Evolutionary conservation across 2,888 invertebrate genomes (phyloP).

Genomic region (Julus scandinavius): DNA sequence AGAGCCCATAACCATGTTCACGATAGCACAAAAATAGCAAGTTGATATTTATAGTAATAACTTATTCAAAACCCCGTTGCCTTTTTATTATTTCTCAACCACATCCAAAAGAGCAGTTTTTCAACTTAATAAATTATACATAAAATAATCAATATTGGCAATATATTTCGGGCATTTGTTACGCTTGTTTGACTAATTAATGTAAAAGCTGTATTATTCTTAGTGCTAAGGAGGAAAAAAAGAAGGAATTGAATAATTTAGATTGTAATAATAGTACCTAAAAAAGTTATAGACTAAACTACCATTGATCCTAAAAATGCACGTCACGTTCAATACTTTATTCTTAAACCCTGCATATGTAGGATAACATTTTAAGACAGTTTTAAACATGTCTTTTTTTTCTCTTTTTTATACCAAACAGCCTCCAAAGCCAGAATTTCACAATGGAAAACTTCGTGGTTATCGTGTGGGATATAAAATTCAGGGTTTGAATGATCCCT

Average conservation of each 20-base stretch:
- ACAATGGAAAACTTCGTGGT: conserved; percentile 66
- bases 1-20: conserved; percentile 48
- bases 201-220: too few relatives aligned
- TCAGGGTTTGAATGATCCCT: conserved; percentile 60
- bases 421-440: conserved; percentile 63
- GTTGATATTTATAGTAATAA: neutral
- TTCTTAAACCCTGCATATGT: too few relatives aligned
- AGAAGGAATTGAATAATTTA: too few relatives aligned
- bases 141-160: neutral
- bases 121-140: neutral
- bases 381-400: too few relatives aligned
- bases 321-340: too few relatives aligned
- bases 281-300: too few relatives aligned
- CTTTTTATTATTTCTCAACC: neutral
- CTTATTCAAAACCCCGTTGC: neutral
- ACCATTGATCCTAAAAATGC: too few relatives aligned
- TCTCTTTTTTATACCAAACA: neutral
- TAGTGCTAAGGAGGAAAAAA: too few relatives aligned
- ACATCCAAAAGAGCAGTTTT: neutral
- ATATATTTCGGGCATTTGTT: neutral
- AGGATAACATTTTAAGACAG: too few relatives aligned
- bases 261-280: too few relatives aligned
- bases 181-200: too few relatives aligned
- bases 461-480: conserved; percentile 67
- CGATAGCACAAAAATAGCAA: neutral